These are phyloP conservation scores for Tetranychus piercei DNA, from an alignment of 2,888 invertebrate genomes.

Conservation along the genomic window DNA sequence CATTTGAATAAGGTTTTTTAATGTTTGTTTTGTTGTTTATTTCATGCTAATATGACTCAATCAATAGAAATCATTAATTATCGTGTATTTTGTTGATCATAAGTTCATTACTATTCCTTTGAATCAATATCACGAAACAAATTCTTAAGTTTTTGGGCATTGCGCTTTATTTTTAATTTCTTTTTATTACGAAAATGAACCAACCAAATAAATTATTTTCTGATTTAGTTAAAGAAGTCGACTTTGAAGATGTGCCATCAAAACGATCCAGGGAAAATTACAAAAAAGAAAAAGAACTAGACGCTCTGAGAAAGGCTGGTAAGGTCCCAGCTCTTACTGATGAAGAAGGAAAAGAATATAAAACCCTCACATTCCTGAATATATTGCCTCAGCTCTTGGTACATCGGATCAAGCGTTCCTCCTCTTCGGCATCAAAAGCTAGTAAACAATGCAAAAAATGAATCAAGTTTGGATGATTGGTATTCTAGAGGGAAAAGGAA, in stretches of 20 bases:
- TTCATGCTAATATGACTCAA: too few species aligned
- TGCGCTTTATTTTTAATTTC: too few species aligned
- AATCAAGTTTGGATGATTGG: constrained; percentile 53
- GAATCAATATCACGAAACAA: too few species aligned
- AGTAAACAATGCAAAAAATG: constrained; percentile 57
- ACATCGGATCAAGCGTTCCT: constrained; percentile 74
- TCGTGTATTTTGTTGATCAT: too few species aligned
- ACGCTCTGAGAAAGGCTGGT: constrained; percentile 89
- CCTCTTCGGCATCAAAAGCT: constrained; percentile 61
- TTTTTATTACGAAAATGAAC: too few species aligned
- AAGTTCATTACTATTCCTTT: too few species aligned
- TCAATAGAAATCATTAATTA: too few species aligned
- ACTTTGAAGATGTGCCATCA: constrained; percentile 37
- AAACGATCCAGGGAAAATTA: constrained; percentile 83
- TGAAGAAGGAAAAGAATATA: constrained; percentile 69
- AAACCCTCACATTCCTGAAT: constrained; percentile 99
- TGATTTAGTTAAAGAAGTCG: too few species aligned
- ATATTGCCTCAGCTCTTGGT: constrained; percentile 97
- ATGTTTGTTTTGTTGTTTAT: too few species aligned
- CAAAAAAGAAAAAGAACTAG: constrained; percentile 89
- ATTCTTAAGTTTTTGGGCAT: too few species aligned
- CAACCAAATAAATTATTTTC: too few species aligned
- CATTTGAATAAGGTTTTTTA: too few species aligned
- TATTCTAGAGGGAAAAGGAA: constrained; percentile 67
- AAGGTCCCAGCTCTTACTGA: constrained; percentile 77